Evolutionary conservation across 1,140 invertebrate genomes (phyloP).

Genomic region (Oreohelix idahoensis): DNA sequence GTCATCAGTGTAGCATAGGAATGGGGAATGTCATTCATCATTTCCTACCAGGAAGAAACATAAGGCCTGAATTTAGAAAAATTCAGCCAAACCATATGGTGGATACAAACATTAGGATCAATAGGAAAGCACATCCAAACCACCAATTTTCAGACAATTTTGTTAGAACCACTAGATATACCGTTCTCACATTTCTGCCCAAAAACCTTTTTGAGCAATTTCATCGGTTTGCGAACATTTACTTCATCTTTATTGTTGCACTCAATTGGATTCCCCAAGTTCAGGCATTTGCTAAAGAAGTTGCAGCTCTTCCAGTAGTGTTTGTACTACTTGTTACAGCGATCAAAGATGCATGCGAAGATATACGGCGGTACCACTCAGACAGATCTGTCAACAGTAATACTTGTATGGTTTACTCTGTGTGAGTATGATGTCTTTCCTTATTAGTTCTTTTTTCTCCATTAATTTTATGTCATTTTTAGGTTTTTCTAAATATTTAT

Average conservation of each 20-base stretch:
- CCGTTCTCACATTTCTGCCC: conserved; percentile 92
- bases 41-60: conserved; percentile 25
- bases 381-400: conserved; percentile 95
- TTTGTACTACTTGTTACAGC: conserved; percentile 96
- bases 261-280: conserved; percentile 90
- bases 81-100: conserved; percentile 69
- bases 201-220: conserved; percentile 98
- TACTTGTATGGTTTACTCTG: conserved; percentile 90
- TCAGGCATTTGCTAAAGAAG: conserved; percentile 96
- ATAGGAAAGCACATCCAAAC: conserved; percentile 87
- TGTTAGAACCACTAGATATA: conserved; percentile 92
- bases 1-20: background rate
- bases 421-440: too few species aligned
- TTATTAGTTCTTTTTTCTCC: too few species aligned
- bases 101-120: conserved; percentile 58
- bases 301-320: conserved; percentile 85
- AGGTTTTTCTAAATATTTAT: too few species aligned
- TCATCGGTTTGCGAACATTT: conserved; percentile 96
- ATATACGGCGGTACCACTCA: conserved; percentile 88
- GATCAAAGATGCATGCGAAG: conserved; percentile 97
- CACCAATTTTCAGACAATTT: conserved; percentile 78
- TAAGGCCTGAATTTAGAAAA: conserved; percentile 58
- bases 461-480: too few species aligned
- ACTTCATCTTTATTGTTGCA: conserved; percentile 98
- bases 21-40: conserved; percentile 31